Evolutionary conservation across 1,140 invertebrate genomes (phyloP).

Genomic region (Anoplophora glabripennis): DNA sequence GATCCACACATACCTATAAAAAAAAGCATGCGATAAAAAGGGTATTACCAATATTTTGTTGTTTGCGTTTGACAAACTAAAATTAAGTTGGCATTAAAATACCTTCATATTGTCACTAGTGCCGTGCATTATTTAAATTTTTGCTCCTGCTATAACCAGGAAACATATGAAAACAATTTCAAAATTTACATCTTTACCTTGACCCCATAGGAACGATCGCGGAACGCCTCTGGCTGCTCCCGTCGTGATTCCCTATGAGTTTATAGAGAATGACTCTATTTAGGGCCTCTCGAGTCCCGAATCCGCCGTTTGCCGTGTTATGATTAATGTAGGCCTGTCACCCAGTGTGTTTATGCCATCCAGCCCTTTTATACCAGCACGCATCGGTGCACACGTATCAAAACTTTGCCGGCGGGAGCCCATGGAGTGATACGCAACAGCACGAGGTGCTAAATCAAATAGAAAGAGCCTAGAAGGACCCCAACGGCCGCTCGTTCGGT

Average conservation of each 20-base stretch:
- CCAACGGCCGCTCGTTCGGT: conserved; percentile 5
- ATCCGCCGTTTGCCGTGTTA: conserved; percentile 31
- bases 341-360: conserved; percentile 39
- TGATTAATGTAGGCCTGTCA: conserved; percentile 46
- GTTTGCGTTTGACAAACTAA: too few species aligned
- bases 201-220: not conserved
- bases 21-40: too few species aligned
- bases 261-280: conserved; percentile 31
- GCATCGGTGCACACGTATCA: conserved; percentile 45
- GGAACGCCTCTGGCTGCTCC: conserved; percentile 8
- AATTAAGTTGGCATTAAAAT: too few species aligned
- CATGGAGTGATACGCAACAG: conserved; percentile 3
- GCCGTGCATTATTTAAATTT: too few species aligned
- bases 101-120: too few species aligned
- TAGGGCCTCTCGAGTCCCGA: conserved; percentile 30
- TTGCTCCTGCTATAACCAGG: too few species aligned
- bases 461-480: not conserved
- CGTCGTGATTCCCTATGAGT: conserved; percentile 25
- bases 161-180: too few species aligned
- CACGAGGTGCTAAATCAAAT: conserved; percentile 18
- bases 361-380: conserved; percentile 42
- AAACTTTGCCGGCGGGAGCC: conserved; percentile 42
- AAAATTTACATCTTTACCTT: too few species aligned
- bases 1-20: too few species aligned
- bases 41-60: too few species aligned